phyloP scores from a whole-genome alignment of 2,797 vertebrate species.

The Scyliorhinus canicula region DNA sequence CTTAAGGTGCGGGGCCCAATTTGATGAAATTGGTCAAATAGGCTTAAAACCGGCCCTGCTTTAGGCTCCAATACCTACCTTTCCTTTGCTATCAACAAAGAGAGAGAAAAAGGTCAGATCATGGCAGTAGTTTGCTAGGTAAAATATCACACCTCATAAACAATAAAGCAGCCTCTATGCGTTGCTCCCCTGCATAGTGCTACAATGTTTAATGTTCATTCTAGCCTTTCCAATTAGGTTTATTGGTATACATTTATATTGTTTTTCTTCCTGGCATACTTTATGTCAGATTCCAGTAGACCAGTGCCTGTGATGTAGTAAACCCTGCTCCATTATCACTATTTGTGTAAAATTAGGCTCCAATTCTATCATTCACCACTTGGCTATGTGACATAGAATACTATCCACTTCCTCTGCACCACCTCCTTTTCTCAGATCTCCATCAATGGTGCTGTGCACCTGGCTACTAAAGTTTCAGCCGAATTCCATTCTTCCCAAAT shows the following conservation, averaged over 20 bases:
- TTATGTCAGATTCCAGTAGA: not conserved
- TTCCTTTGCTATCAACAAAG: not conserved
- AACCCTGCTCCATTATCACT: not conserved
- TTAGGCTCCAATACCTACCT: slow-evolving; percentile 18
- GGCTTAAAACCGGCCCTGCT: too few relatives aligned
- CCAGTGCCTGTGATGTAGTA: not conserved
- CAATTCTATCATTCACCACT: not conserved
- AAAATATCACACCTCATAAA: slow-evolving; percentile 25
- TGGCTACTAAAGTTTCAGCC: not conserved
- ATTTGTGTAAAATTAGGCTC: too few relatives aligned
- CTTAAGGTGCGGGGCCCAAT: too few relatives aligned
- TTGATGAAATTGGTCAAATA: too few relatives aligned
- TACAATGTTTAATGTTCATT: not conserved
- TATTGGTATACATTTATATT: not conserved
- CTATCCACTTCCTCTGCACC: not conserved
- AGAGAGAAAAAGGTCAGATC: not conserved
- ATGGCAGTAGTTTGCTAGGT: not conserved
- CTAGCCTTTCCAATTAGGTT: not conserved
- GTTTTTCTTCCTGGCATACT: not conserved
- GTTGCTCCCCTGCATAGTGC: not conserved
- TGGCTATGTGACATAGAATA: not conserved
- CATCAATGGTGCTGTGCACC: not conserved
- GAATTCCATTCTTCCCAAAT: not conserved
- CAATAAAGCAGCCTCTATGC: not conserved
- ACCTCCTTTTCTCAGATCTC: not conserved